Base-by-base conservation (phyloP, 2,888 invertebrate genomes). In the Agonopterix arenella region DNA sequence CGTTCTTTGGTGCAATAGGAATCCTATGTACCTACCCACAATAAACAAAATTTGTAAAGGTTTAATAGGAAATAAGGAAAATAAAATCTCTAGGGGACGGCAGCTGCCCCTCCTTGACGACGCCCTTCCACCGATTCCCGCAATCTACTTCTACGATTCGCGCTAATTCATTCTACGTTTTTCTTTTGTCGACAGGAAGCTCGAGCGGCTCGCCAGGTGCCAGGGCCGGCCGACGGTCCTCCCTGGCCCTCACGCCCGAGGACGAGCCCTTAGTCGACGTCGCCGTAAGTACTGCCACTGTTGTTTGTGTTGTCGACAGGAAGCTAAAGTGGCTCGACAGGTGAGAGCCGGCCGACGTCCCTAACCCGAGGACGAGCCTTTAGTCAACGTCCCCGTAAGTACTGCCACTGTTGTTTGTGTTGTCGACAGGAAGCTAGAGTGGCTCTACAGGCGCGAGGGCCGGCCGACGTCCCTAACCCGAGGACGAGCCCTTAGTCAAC, bases 391-490 rank as follows among this genome's bases (percentile, higher is more conserved):
- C 79, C 89, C 92, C 85, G 93, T 93, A 90, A 92, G 92, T 91
- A 73, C 62, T 62, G 41, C 2, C 10, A n/a, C 28, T 28, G 28
- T 28, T 64, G 41, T 64, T 61, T 40, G 11, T 56, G 55, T 83
- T 89, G 69, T 64, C 59, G 42, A 28, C 81, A 89, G 89, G 89
- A 62, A 89, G 89, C 58, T 90, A 89, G 54, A 86, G 91, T 63
- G 91, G 91, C 49, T 91, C 91, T 51, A 91, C 92, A 57, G 91
- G 92, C 62, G 90, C 92, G 50, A 92, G 91, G 91, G 92, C 49
- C 90, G 93, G 59, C 93, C 93, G 70, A 93, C 93, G 59, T 93
- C 93, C 16, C 84, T 93, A 50, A 93, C 93, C 93, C 2, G 93
- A 93, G 76, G 93, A 93, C 75, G 93, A 93, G 70, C 91, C 93